Percentiles rank a stretch among this genome's conserved stretches.
Conservation (phyloP, 1,140 invertebrate species). For the Drosophila nasuta region DNA sequence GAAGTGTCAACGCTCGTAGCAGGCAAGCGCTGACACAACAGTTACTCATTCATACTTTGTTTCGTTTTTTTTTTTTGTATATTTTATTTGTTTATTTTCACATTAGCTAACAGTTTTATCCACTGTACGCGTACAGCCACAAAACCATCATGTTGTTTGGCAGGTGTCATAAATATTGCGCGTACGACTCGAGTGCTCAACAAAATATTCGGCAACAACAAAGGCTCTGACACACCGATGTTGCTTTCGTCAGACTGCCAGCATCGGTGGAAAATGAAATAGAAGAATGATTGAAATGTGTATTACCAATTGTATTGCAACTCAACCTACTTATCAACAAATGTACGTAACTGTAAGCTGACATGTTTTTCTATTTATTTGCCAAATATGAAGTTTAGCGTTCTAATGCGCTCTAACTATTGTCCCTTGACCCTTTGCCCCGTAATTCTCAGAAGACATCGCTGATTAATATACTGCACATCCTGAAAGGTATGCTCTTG, state of each 20-base stretch:
- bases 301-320: neutral
- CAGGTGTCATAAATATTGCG: constrained; percentile 35
- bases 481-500: no score
- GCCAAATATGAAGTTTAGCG: neutral
- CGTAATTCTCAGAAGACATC: no score
- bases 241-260: constrained; percentile 14
- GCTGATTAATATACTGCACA: no score
- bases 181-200: constrained; percentile 18
- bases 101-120: neutral
- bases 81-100: neutral
- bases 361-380: neutral
- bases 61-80: no score
- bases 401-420: neutral
- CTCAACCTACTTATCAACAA: neutral
- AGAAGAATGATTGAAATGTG: constrained; percentile 7
- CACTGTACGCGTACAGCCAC: neutral
- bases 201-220: constrained; percentile 13
- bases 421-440: no score
- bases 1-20: no score
- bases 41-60: no score
- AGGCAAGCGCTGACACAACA: no score
- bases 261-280: neutral
- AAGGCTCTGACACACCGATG: constrained; percentile 6
- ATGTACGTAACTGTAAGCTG: neutral
- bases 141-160: constrained; percentile 7